phyloP scores from a whole-genome alignment of 2,797 vertebrate genomes.

The Hafferia zeledoni region DNA sequence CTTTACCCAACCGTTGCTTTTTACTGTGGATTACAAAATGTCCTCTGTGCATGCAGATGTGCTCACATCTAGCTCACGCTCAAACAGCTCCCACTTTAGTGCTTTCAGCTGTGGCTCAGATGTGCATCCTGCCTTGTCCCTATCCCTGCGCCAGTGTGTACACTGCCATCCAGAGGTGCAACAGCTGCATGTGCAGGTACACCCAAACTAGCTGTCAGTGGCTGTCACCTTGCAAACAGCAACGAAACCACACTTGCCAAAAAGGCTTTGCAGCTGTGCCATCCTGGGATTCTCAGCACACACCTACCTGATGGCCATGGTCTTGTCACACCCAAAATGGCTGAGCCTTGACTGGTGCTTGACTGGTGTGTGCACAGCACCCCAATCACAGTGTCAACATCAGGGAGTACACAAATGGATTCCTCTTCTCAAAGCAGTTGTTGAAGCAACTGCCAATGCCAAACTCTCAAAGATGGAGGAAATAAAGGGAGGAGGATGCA shows the following conservation, averaged over 20 bases:
- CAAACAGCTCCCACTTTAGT: neutral
- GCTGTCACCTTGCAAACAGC: neutral
- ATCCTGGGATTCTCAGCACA: neutral
- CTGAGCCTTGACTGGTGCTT: neutral
- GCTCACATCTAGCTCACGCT: neutral
- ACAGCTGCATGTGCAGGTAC: neutral
- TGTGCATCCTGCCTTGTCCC: accelerated
- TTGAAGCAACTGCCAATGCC: neutral
- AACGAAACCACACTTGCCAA: neutral
- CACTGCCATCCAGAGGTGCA: neutral
- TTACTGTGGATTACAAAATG: neutral
- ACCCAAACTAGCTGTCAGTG: neutral
- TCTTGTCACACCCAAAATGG: accelerated
- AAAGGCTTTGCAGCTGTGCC: neutral
- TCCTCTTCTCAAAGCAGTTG: neutral
- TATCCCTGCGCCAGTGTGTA: neutral
- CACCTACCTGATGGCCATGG: accelerated
- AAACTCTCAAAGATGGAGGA: neutral
- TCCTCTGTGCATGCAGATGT: neutral
- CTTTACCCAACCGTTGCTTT: neutral
- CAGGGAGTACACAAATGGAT: neutral
- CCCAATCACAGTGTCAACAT: accelerated
- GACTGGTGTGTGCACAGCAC: neutral
- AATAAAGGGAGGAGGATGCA: neutral
- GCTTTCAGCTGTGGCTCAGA: neutral